Evolutionary conservation across 1,140 invertebrate species (phyloP), one percentile per base, ranked within the genome.

Genomic region (Trichoplusia ni): DNA sequence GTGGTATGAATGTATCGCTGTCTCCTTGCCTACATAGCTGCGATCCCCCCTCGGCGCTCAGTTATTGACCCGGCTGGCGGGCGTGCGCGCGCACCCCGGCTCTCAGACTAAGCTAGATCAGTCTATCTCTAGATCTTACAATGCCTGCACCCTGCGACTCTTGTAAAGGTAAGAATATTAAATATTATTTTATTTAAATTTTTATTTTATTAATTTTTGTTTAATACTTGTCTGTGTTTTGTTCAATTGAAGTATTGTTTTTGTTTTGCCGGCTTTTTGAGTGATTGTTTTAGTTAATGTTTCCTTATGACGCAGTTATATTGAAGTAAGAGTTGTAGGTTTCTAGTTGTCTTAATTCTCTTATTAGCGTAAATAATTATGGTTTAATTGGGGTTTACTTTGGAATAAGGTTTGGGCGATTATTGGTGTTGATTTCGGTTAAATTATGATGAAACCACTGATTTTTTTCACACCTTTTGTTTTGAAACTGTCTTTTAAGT

Each of bases 91-190:
- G 69, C 64, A 49, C 27, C 25, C 37, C 53, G 58, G 47, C 21
- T 16, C 11, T 67, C 74, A 76, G 66, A 72, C 72, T 70, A 53
- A 67, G 77, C 72, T 76, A 77, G 59, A 67, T 63, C 69, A 64
- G 66, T 67, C 70, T 58, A 58, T 37, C 54, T n/a, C 38, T 58
- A 44, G 38, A 9, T 53, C 42, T 51, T 49, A 63, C 69, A 37
- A 89, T 87, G 86, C 86, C 83, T 66, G 84, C 86, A 6, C 86
- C 86, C 19, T 89, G 86, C 64, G 86, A 89, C 29, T 80, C 83
- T 46, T 89, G 86, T 54, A 89, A 87, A 81, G 77, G 86, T 89
- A 77, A 82, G 18, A 18, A 37, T 37, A 14, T 38, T 38, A 0
- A 27, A 40, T 0, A 42, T 58, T 40, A n/a, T 25, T 38, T 21